Conservation (phyloP, 2,888 invertebrate species). For the Andrena bicolor region DNA sequence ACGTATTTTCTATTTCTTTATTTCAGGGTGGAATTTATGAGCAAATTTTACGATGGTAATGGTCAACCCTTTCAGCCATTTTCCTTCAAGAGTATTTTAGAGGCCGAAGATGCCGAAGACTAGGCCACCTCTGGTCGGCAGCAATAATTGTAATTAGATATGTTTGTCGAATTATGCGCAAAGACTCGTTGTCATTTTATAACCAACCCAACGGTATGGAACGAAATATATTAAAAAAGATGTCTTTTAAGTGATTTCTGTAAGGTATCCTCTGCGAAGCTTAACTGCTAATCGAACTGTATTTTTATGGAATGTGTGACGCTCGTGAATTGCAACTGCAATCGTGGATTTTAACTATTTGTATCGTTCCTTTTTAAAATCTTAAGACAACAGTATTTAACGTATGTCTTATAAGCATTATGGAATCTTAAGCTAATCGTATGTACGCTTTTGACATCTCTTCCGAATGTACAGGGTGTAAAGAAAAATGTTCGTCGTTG, state of each 20-base stretch:
- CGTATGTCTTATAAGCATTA: slow-evolving; percentile 1
- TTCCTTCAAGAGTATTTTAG: slow-evolving; percentile 87
- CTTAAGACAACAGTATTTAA: slow-evolving; percentile 25
- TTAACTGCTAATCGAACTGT: not conserved
- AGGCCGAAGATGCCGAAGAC: slow-evolving; percentile 83
- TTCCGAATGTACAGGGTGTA: not conserved
- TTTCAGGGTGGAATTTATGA: slow-evolving; percentile 91
- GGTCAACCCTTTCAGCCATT: slow-evolving; percentile 90
- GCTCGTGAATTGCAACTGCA: slow-evolving; percentile 8
- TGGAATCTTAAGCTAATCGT: not conserved
- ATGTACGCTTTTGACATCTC: slow-evolving; percentile 1
- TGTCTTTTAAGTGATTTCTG: slow-evolving; percentile 25
- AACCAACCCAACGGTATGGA: slow-evolving; percentile 19
- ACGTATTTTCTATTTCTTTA: slow-evolving; percentile 33
- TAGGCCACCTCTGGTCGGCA: slow-evolving; percentile 58
- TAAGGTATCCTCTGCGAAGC: slow-evolving; percentile 15
- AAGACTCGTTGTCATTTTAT: slow-evolving; percentile 46
- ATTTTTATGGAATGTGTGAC: slow-evolving; percentile 2
- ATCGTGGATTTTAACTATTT: slow-evolving; percentile 1
- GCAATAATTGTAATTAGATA: slow-evolving; percentile 58
- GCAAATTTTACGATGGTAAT: slow-evolving; percentile 90
- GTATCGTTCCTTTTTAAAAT: slow-evolving; percentile 11
- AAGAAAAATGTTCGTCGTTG: too few species aligned
- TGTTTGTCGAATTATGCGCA: slow-evolving; percentile 17
- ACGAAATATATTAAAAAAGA: not conserved